phyloP scores from a whole-genome alignment of 1,140 invertebrate genomes.

The Cydia splendana region DNA sequence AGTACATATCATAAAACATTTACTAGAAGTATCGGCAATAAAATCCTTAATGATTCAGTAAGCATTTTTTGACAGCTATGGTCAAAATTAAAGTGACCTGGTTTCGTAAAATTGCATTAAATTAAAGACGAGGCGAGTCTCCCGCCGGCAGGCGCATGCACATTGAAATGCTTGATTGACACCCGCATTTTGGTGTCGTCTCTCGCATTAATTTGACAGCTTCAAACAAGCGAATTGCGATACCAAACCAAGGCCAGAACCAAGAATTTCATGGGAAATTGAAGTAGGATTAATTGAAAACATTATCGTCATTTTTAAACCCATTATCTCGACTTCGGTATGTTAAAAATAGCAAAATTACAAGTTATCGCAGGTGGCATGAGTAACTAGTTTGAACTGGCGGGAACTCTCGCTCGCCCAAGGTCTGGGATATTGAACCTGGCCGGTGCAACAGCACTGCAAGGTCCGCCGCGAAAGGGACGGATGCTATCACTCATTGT shows the following conservation, averaged over 20 bases:
- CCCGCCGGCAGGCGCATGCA: neutral
- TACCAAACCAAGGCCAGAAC: neutral
- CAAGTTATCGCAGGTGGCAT: conserved; percentile 64
- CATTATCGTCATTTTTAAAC: neutral
- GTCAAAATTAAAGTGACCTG: neutral
- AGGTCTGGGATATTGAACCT: conserved; percentile 79
- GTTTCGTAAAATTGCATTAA: neutral
- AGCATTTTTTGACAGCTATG: neutral
- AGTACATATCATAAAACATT: neutral
- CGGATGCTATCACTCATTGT: conserved; percentile 76
- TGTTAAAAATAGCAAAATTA: conserved; percentile 69
- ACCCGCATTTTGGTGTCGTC: neutral
- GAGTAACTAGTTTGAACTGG: conserved; percentile 69
- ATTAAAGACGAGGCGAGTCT: neutral
- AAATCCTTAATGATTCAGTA: neutral
- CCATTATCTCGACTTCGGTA: conserved; percentile 34
- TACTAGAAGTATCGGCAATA: neutral
- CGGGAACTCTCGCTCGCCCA: conserved; percentile 67
- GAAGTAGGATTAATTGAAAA: neutral
- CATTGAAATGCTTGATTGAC: neutral
- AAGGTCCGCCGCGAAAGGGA: conserved; percentile 71
- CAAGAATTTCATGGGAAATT: neutral
- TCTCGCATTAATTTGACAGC: neutral
- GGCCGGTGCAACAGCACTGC: conserved; percentile 68
- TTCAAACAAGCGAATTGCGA: neutral